These are phyloP conservation scores for Pionites leucogaster DNA, from an alignment of 2,113 vertebrate genomes.

Conservation along the genomic window DNA sequence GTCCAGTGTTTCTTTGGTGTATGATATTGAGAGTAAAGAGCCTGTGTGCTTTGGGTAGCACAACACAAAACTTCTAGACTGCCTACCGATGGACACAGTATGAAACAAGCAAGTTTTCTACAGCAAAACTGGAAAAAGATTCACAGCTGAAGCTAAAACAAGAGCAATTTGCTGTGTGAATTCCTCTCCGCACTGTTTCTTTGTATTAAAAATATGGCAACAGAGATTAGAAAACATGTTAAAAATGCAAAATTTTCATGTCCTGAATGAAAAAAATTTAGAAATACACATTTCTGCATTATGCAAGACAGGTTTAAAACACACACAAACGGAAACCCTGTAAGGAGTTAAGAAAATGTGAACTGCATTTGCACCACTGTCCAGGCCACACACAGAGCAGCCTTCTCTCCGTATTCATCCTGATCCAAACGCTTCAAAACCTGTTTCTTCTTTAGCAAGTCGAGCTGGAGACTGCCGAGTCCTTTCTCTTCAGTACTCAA, in stretches of 20 bases:
- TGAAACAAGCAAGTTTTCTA: not conserved
- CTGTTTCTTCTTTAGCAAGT: not conserved
- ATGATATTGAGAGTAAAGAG: slow-evolving; percentile 23
- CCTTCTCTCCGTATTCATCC: not conserved
- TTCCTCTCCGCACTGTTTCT: not conserved
- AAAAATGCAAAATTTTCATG: slow-evolving; percentile 43
- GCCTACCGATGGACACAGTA: not conserved
- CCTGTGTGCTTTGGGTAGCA: slow-evolving; percentile 21
- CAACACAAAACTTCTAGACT: not conserved
- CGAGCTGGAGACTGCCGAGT: not conserved
- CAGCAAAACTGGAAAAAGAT: not conserved
- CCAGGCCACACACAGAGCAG: not conserved
- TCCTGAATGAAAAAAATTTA: slow-evolving; percentile 44
- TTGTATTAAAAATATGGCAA: slow-evolving; percentile 66
- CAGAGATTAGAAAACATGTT: slow-evolving; percentile 62
- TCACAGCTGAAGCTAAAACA: not conserved
- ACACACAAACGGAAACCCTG: slow-evolving; percentile 13
- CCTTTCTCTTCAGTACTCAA: not conserved
- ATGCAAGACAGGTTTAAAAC: slow-evolving; percentile 12
- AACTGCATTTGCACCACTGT: not conserved
- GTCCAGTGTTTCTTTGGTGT: slow-evolving; percentile 75
- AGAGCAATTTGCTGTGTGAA: slow-evolving; percentile 10
- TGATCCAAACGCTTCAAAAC: not conserved
- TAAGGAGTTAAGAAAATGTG: not conserved
- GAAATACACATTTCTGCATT: slow-evolving; percentile 29